Conservation (phyloP, 1,140 invertebrate genomes). For the Drosophila bipectinata region DNA sequence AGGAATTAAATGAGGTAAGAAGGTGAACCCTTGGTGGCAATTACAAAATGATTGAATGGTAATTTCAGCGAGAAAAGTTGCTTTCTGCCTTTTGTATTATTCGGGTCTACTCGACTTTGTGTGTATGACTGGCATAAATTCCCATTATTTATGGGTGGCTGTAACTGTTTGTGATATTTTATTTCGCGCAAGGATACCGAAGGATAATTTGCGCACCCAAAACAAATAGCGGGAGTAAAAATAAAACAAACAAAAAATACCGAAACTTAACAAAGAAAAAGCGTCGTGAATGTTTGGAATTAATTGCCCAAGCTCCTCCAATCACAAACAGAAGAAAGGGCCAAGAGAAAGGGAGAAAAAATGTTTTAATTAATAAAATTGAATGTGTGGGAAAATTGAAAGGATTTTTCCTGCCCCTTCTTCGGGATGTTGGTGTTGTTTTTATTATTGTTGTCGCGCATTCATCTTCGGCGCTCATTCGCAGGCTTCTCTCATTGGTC, state of each 20-base stretch:
- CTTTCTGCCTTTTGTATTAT: slow-evolving; percentile 44
- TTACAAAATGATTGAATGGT: slow-evolving; percentile 83
- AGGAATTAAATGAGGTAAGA: slow-evolving; percentile 21
- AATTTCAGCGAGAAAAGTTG: slow-evolving; percentile 73
- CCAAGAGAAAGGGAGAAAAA: slow-evolving; percentile 55
- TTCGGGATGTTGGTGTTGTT: slow-evolving; percentile 38
- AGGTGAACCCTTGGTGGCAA: slow-evolving; percentile 39
- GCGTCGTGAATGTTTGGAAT: slow-evolving; percentile 80
- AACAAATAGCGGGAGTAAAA: slow-evolving; percentile 16
- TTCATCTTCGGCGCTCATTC: slow-evolving; percentile 76
- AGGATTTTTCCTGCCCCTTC: slow-evolving; percentile 71
- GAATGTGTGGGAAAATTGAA: slow-evolving; percentile 83
- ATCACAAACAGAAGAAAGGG: slow-evolving; percentile 54
- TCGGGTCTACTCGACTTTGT: slow-evolving; percentile 6
- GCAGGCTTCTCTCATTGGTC: slow-evolving; percentile 60
- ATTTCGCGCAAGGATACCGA: slow-evolving; percentile 77
- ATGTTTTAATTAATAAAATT: slow-evolving; percentile 84
- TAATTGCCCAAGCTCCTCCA: slow-evolving; percentile 78
- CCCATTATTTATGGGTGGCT: slow-evolving; percentile 83
- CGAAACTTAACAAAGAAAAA: slow-evolving; percentile 83
- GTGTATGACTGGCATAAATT: slow-evolving; percentile 74
- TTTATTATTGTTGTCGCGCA: slow-evolving; percentile 57
- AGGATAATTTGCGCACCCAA: slow-evolving; percentile 68
- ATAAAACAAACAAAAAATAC: slow-evolving; percentile 13
- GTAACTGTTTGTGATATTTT: slow-evolving; percentile 84